Evolutionary conservation across 2,797 vertebrate species (phyloP).

Genomic region (Neosalanx taihuensis): DNA sequence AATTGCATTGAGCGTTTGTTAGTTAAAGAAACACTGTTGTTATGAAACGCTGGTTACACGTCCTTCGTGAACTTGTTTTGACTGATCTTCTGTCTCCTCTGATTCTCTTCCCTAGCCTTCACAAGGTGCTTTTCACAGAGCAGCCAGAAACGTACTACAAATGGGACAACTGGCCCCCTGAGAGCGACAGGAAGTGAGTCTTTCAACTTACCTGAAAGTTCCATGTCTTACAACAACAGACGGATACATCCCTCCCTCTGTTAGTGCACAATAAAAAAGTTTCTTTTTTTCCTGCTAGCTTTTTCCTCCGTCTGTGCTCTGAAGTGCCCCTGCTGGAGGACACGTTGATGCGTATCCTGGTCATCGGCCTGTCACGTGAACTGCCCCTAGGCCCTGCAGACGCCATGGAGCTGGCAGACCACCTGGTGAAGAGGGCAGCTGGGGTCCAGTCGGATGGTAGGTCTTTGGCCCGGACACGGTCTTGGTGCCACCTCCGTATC

Average conservation of each 20-base stretch:
- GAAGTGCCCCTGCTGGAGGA: conserved; percentile 97
- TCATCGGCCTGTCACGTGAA: conserved; percentile 93
- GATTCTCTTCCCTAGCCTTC: conserved; percentile 75
- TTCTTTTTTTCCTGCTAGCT: conserved; percentile 66
- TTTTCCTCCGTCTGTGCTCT: conserved; percentile 96
- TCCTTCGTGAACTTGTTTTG: not conserved
- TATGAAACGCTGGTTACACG: not conserved
- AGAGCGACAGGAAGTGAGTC: conserved; percentile 98
- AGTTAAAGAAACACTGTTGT: not conserved
- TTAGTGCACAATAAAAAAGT: not conserved
- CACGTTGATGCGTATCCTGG: conserved; percentile 94
- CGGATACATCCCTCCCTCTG: not conserved
- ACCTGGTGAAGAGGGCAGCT: conserved; percentile 93
- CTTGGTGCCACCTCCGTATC: not conserved
- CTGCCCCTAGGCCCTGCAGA: conserved; percentile 93
- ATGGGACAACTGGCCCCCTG: conserved; percentile 99
- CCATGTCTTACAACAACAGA: not conserved
- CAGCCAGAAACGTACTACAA: conserved; percentile 99
- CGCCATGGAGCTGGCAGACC: conserved; percentile 97
- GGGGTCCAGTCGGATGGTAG: conserved; percentile 92
- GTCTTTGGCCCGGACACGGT: not conserved
- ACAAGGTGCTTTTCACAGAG: conserved; percentile 98
- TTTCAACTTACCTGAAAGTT: not conserved
- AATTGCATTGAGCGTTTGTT: not conserved
- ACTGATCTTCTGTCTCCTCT: not conserved